These are phyloP conservation scores for Hydrolagus colliei DNA, from an alignment of 2,797 vertebrate species.

Conservation along the genomic window DNA sequence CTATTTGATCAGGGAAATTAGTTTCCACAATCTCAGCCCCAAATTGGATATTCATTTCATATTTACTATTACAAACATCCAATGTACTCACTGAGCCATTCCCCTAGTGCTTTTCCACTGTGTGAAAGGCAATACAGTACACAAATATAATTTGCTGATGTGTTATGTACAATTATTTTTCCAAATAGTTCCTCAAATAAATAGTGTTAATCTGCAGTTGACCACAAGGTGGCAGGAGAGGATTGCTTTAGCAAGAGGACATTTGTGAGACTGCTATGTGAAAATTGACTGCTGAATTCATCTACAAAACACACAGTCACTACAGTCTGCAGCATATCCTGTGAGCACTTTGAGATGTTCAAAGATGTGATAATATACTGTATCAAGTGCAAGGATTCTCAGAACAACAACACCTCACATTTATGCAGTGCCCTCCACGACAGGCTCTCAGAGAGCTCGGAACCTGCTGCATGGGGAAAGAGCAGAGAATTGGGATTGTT, in stretches of 20 bases:
- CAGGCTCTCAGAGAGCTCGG: neutral
- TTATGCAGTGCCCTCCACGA: neutral
- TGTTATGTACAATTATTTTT: neutral
- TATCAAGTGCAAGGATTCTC: neutral
- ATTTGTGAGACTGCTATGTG: no score
- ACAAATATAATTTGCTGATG: no score
- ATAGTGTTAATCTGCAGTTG: neutral
- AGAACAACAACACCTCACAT: neutral
- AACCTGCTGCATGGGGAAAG: no score
- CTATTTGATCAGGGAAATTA: no score
- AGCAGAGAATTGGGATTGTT: no score
- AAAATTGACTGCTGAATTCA: neutral
- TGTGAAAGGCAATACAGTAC: no score
- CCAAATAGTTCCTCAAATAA: neutral
- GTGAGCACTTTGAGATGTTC: no score
- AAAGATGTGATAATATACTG: neutral
- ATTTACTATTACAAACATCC: no score
- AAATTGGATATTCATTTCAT: no score
- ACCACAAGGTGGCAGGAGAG: neutral
- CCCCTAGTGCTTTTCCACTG: neutral
- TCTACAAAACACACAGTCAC: neutral
- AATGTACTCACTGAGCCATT: neutral
- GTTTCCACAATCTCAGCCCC: no score
- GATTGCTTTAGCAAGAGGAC: neutral
- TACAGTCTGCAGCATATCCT: neutral